A percentile compares a stretch with the other conserved stretches of the same genome.
phyloP scores from a whole-genome alignment of 2,888 invertebrate species.

The Aleiodes alternator region DNA sequence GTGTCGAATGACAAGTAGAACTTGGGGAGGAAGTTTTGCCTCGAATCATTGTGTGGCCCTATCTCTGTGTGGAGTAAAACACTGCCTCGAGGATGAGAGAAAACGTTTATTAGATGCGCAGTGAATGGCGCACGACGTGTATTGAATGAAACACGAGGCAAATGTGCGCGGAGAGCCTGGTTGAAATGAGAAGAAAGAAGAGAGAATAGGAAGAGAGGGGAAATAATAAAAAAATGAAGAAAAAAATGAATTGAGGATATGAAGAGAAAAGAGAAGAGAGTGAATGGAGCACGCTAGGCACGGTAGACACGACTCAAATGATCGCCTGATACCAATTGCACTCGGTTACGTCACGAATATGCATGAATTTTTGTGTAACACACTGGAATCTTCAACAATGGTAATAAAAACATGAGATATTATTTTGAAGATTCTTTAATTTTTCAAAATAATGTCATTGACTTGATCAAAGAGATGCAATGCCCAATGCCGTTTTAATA shows the following conservation, averaged over 20 bases:
- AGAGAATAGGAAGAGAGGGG: slow-evolving; percentile 30
- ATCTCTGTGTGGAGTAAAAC: neutral
- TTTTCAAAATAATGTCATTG: too few species aligned
- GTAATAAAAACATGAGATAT: neutral
- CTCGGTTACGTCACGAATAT: slow-evolving; percentile 40
- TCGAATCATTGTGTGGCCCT: neutral
- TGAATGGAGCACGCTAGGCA: slow-evolving; percentile 43
- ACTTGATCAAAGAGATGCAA: too few species aligned
- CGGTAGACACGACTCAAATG: slow-evolving; percentile 46
- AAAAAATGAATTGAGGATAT: slow-evolving; percentile 20
- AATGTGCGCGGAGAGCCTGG: neutral
- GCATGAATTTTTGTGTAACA: slow-evolving; percentile 8
- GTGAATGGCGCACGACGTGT: slow-evolving; percentile 53
- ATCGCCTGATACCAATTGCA: slow-evolving; percentile 49
- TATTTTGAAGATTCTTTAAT: too few species aligned
- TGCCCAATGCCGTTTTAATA: too few species aligned
- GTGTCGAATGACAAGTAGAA: slow-evolving; percentile 22
- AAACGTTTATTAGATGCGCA: slow-evolving; percentile 49
- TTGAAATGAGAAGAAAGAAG: slow-evolving; percentile 9
- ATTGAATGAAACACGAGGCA: slow-evolving; percentile 57
- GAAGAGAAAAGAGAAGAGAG: slow-evolving; percentile 36
- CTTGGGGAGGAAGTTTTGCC: slow-evolving; percentile 32
- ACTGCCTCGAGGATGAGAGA: slow-evolving; percentile 14
- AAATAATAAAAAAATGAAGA: neutral
- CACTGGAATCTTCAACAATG: neutral